Evolutionary conservation across 2,113 vertebrate genomes (phyloP).

Genomic region (Cryptomyrus ogoouensis): DNA sequence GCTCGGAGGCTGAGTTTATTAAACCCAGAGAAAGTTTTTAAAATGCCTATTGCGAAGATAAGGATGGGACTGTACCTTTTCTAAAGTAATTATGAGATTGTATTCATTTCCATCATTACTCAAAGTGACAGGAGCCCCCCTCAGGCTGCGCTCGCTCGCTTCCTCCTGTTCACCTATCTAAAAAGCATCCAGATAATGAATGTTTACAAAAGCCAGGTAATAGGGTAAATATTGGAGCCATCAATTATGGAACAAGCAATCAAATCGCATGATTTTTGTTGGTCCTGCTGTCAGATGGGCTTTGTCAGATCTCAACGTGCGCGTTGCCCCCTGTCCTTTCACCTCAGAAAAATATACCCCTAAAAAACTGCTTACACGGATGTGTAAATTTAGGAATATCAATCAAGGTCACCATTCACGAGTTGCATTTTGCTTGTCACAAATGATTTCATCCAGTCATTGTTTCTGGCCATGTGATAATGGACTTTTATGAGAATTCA

Average conservation of each 20-base stretch:
- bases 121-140: constrained; percentile 71
- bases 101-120: constrained; percentile 81
- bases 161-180: constrained; percentile 72
- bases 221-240: constrained; percentile 85
- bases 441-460: not conserved
- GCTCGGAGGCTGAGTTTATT: constrained; percentile 61
- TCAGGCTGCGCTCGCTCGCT: constrained; percentile 72
- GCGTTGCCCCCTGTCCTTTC: constrained; percentile 28
- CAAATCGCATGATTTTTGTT: constrained; percentile 78
- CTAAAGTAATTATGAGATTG: constrained; percentile 77
- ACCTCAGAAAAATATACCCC: constrained; percentile 43
- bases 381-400: not conserved
- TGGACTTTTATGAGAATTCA: not conserved
- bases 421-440: not conserved
- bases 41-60: constrained; percentile 73
- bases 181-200: constrained; percentile 69
- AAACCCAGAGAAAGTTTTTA: constrained; percentile 64
- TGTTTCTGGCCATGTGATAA: not conserved
- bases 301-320: constrained; percentile 38
- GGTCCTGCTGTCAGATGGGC: constrained; percentile 51
- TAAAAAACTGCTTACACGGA: not conserved
- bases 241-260: constrained; percentile 87
- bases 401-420: not conserved
- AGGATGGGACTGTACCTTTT: constrained; percentile 65
- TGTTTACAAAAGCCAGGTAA: constrained; percentile 89